phyloP scores from a whole-genome alignment of 2,113 vertebrate genomes.

The Microcebus murinus region DNA sequence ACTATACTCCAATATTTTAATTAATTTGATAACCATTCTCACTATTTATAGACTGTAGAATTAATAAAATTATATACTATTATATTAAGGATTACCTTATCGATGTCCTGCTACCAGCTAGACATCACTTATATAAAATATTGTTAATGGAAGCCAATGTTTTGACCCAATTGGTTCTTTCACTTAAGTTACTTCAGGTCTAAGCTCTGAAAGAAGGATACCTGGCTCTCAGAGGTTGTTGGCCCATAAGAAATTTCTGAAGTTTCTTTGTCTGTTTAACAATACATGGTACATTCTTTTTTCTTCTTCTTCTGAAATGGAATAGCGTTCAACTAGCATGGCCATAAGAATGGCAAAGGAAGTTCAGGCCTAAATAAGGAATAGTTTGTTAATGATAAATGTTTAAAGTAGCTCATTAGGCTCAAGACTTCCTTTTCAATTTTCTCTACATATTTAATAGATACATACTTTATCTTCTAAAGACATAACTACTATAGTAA shows the following conservation, averaged over 20 bases:
- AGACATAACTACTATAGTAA: background rate
- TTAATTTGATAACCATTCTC: background rate
- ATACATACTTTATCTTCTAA: background rate
- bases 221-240: background rate
- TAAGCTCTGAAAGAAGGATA: background rate
- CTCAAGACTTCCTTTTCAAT: slow-evolving; percentile 23
- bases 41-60: background rate
- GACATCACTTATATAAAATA: background rate
- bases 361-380: background rate
- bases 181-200: background rate
- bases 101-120: background rate
- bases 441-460: slow-evolving; percentile 37
- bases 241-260: background rate
- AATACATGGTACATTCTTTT: background rate
- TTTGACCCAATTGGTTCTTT: slow-evolving; percentile 16
- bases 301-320: background rate
- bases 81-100: background rate
- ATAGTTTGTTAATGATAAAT: background rate
- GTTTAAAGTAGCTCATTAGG: background rate
- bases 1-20: background rate
- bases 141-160: background rate
- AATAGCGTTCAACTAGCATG: background rate
- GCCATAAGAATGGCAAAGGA: background rate
- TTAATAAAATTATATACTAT: background rate
- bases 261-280: background rate